phyloP scores from a whole-genome alignment of 2,797 vertebrate species.

The Myotis pilosus region DNA sequence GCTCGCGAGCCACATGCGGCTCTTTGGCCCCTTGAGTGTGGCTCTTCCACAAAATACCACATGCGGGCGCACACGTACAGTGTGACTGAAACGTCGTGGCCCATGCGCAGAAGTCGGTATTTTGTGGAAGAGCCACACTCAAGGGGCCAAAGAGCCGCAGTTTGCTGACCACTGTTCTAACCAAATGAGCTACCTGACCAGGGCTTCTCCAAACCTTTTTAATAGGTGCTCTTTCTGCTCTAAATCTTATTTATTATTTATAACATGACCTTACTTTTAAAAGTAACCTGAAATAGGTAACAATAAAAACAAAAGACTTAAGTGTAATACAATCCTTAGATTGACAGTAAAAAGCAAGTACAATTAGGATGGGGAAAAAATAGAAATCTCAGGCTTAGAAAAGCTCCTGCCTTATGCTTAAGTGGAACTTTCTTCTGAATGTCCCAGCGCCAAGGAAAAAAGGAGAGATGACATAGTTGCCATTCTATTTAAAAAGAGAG shows the following conservation, averaged over 20 bases:
- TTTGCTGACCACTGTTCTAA: background rate
- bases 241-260: conserved; percentile 45
- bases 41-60: too few species aligned
- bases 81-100: too few species aligned
- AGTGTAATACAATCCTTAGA: conserved; percentile 32
- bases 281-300: conserved; percentile 44
- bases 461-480: background rate
- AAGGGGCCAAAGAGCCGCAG: too few species aligned
- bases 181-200: background rate
- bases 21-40: too few species aligned
- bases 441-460: background rate
- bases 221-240: background rate
- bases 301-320: conserved; percentile 25
- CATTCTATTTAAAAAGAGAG: background rate
- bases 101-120: too few species aligned
- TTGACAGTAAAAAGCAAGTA: background rate
- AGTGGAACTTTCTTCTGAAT: background rate
- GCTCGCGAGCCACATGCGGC: too few species aligned
- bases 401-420: background rate
- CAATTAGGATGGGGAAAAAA: background rate
- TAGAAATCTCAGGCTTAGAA: background rate
- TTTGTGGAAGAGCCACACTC: too few species aligned
- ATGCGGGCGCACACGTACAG: too few species aligned
- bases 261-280: background rate
- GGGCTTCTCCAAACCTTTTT: background rate